phyloP scores from a whole-genome alignment of 2,797 vertebrate genomes.

The Erpetoichthys calabaricus region DNA sequence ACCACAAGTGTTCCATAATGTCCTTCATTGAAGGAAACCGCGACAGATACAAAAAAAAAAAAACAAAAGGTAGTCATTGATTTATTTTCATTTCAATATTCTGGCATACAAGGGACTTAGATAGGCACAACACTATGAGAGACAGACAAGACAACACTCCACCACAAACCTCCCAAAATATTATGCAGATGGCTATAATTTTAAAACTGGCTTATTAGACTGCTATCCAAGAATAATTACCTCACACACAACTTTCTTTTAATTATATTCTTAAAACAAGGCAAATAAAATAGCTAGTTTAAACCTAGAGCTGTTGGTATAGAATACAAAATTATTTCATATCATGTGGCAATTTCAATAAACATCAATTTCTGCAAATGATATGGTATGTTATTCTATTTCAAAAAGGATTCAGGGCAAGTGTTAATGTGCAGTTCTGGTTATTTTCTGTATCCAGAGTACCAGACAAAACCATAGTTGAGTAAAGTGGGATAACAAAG shows the following conservation, averaged over 20 bases:
- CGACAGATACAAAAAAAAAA: too few species aligned
- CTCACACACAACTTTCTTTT: not conserved
- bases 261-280: not conserved
- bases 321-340: not conserved
- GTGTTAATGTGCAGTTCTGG: constrained; percentile 1
- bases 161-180: too few species aligned
- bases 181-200: not conserved
- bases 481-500: constrained; percentile 26
- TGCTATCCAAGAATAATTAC: not conserved
- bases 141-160: too few species aligned
- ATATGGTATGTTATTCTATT: constrained; percentile 2
- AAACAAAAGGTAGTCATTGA: too few species aligned
- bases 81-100: too few species aligned
- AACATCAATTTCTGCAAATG: constrained; percentile 3
- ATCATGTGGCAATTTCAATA: constrained; percentile 2
- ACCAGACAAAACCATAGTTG: not conserved
- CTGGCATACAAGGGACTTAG: too few species aligned
- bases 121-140: too few species aligned
- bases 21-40: too few species aligned
- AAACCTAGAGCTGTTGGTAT: not conserved
- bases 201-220: not conserved
- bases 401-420: constrained; percentile 2
- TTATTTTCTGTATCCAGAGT: constrained; percentile 3
- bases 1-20: too few species aligned
- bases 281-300: not conserved